Evolutionary conservation across 2,888 invertebrate species (phyloP).

Genomic region (Mellilla xanthometata): DNA sequence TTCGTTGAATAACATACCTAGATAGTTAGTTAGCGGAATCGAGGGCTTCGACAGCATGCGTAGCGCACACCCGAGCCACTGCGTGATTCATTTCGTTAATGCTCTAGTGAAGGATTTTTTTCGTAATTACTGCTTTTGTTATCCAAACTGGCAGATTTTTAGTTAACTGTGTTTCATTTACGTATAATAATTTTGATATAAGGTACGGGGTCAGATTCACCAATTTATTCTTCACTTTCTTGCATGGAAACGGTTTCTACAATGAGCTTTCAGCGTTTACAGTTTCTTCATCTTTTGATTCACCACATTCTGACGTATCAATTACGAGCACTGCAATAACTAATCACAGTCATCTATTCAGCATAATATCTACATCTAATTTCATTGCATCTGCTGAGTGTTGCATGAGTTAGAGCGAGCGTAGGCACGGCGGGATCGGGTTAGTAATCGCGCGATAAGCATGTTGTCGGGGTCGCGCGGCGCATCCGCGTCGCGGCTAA

Average conservation of each 20-base stretch:
- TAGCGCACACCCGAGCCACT: conserved; percentile 34
- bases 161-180: conserved; percentile 16
- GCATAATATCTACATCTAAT: too few species aligned
- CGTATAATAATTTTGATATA: too few species aligned
- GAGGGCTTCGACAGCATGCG: conserved; percentile 48
- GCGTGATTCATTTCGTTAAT: conserved; percentile 55
- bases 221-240: too few species aligned
- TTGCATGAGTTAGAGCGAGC: conserved; percentile 22
- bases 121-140: conserved; percentile 12
- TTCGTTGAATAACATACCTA: conserved; percentile 71
- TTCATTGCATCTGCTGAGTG: conserved; percentile 41
- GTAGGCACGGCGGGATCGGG: conserved; percentile 27
- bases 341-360: too few species aligned
- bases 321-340: too few species aligned
- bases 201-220: too few species aligned
- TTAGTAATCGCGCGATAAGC: conserved; percentile 63
- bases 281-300: too few species aligned
- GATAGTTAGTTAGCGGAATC: conserved; percentile 58
- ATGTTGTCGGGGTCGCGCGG: conserved; percentile 52
- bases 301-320: too few species aligned
- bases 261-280: too few species aligned
- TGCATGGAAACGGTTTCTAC: too few species aligned
- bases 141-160: neutral
- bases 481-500: conserved; percentile 77
- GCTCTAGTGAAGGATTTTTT: conserved; percentile 36